phyloP scores from a whole-genome alignment of 2,113 vertebrate genomes.

The Ahaetulla prasina region DNA sequence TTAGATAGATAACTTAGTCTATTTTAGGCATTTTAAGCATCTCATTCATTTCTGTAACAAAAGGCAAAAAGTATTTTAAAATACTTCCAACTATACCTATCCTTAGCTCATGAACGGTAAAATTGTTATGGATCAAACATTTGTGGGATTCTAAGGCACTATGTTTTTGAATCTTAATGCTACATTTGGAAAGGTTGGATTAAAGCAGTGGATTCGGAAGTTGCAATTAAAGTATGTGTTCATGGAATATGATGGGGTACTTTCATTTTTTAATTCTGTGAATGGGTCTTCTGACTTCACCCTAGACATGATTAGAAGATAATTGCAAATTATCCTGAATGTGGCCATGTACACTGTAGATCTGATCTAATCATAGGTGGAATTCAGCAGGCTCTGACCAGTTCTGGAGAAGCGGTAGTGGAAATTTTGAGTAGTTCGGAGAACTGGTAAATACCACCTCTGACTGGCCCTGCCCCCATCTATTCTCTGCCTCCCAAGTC shows the following conservation, averaged over 20 bases:
- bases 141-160: background rate
- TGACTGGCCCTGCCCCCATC: no score
- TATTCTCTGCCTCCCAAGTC: no score
- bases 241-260: background rate
- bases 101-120: background rate
- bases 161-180: background rate
- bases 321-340: background rate
- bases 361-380: no score
- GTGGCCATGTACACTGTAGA: background rate
- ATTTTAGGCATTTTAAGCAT: background rate
- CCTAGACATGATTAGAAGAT: background rate
- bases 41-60: background rate
- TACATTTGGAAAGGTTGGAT: background rate
- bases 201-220: background rate
- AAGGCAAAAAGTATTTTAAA: background rate
- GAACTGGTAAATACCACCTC: no score
- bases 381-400: no score
- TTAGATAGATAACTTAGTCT: background rate
- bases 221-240: background rate
- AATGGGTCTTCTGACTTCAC: background rate
- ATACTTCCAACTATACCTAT: background rate
- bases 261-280: background rate
- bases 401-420: no score
- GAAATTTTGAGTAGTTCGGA: no score
- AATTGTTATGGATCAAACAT: background rate